Evolutionary conservation across 2,113 vertebrate genomes (phyloP).

Genomic region (Athene cunicularia): DNA sequence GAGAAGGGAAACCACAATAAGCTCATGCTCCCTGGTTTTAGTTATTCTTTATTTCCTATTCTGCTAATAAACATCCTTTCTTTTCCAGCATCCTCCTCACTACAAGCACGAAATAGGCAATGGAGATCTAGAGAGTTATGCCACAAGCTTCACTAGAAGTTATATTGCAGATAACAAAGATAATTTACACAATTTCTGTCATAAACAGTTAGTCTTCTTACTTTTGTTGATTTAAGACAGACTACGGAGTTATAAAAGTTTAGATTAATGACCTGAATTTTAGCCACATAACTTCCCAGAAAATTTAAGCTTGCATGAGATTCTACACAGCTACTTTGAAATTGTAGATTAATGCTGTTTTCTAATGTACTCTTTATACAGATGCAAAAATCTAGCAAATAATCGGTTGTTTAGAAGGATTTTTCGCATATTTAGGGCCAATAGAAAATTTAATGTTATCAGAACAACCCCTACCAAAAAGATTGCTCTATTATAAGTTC

Average conservation of each 20-base stretch:
- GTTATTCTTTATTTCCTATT: neutral
- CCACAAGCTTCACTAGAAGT: neutral
- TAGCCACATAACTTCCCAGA: neutral
- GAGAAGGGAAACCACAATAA: neutral
- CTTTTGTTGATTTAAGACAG: conserved; percentile 1
- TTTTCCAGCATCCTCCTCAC: neutral
- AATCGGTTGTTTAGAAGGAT: neutral
- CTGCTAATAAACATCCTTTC: neutral
- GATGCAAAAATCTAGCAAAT: neutral
- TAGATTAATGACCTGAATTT: conserved; percentile 20
- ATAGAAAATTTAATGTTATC: neutral
- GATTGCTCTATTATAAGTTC: neutral
- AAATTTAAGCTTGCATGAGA: neutral
- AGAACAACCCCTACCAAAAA: neutral
- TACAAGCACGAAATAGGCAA: neutral
- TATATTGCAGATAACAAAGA: neutral
- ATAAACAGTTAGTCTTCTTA: neutral
- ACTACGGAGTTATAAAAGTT: neutral
- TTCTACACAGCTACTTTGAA: neutral
- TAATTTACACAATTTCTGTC: neutral
- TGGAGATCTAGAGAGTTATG: neutral
- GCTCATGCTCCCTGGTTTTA: neutral
- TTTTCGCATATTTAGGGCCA: neutral
- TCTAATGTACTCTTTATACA: neutral
- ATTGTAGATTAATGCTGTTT: neutral